A percentile compares a stretch with the other conserved stretches of the same genome.
These are phyloP conservation scores for Mallotus villosus DNA, from an alignment of 2,797 vertebrate genomes.

Conservation along the genomic window DNA sequence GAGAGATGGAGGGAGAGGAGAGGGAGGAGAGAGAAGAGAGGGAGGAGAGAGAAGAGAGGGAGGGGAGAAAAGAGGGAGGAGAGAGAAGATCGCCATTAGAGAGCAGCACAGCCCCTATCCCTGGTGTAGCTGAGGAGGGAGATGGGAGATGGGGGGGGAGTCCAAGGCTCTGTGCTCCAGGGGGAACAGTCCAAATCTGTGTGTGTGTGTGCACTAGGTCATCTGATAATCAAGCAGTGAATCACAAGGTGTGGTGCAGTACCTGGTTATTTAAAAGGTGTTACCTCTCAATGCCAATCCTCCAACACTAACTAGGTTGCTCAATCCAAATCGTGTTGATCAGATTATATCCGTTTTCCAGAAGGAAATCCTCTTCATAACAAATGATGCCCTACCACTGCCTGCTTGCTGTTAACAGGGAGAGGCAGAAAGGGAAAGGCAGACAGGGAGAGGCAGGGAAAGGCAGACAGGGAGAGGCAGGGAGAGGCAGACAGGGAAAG, in stretches of 20 bases:
- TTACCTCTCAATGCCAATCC: background rate
- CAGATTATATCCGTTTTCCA: too few relatives aligned
- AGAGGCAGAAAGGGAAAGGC: too few relatives aligned
- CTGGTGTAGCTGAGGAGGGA: background rate
- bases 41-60: slow-evolving; percentile 46
- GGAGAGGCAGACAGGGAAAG: too few relatives aligned
- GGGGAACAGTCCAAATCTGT: background rate
- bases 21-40: slow-evolving; percentile 48
- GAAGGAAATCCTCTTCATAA: too few relatives aligned
- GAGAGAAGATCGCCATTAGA: slow-evolving; percentile 50
- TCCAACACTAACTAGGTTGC: too few relatives aligned
- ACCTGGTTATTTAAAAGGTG: background rate
- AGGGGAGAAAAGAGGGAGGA: slow-evolving; percentile 33
- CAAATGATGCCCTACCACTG: too few relatives aligned
- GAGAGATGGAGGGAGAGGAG: slow-evolving; percentile 48
- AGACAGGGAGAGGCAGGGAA: too few relatives aligned
- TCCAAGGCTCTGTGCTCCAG: background rate
- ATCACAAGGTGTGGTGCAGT: background rate
- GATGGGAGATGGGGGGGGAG: background rate
- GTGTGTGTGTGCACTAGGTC: background rate
- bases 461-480: too few relatives aligned
- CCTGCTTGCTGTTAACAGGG: too few relatives aligned
- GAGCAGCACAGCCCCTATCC: slow-evolving; percentile 1
- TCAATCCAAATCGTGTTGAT: too few relatives aligned
- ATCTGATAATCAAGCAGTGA: background rate